Conservation (phyloP, 2,888 invertebrate species). For the Hyposoter dolosus region DNA sequence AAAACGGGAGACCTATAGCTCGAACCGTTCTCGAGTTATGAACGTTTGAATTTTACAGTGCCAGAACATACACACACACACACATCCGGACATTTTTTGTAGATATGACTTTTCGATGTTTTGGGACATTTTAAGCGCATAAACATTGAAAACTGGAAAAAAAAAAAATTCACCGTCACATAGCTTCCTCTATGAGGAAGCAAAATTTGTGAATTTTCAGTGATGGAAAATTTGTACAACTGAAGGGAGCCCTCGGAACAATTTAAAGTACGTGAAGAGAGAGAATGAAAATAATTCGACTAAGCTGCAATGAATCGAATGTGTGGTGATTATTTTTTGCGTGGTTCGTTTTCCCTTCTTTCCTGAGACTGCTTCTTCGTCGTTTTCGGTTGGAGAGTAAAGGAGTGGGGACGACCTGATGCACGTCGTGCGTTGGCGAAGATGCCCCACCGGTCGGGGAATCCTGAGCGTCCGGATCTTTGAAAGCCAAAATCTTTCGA, state of each 20-base stretch:
- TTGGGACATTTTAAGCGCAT: too few species aligned
- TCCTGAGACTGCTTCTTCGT: not conserved
- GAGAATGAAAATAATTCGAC: not conserved
- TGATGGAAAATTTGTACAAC: not conserved
- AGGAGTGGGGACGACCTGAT: slow-evolving; percentile 7
- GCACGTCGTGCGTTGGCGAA: slow-evolving; percentile 44
- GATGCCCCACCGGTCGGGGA: slow-evolving; percentile 26
- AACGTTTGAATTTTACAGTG: too few species aligned
- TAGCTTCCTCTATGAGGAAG: too few species aligned
- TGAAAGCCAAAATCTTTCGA: slow-evolving; percentile 41
- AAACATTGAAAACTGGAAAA: too few species aligned
- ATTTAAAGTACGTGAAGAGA: not conserved
- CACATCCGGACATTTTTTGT: too few species aligned
- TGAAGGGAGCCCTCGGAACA: not conserved
- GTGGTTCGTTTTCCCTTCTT: not conserved
- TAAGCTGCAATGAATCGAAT: slow-evolving; percentile 5
- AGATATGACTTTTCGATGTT: too few species aligned
- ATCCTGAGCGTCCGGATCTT: slow-evolving; percentile 50
- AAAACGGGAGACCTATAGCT: too few species aligned
- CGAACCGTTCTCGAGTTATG: too few species aligned
- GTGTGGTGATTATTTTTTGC: slow-evolving; percentile 24
- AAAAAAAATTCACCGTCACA: too few species aligned
- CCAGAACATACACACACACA: too few species aligned
- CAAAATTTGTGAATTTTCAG: not conserved
- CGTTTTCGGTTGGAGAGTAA: not conserved